These are phyloP conservation scores for Atlantisia rogersi DNA, from an alignment of 2,113 vertebrate species.

Conservation along the genomic window DNA sequence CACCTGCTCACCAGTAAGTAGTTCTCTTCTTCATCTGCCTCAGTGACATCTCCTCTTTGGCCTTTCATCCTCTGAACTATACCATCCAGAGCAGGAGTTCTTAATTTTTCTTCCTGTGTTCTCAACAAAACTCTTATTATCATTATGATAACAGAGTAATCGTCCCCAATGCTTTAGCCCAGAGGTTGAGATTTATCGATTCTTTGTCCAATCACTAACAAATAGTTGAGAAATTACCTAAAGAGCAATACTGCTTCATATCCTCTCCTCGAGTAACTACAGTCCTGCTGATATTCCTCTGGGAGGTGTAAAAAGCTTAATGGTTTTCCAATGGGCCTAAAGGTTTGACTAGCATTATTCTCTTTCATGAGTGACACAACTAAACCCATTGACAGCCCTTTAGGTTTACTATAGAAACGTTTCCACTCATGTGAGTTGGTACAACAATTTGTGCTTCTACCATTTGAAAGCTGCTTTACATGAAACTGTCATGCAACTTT, in stretches of 20 bases:
- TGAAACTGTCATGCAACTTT: neutral
- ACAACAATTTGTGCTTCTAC: neutral
- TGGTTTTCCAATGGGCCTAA: neutral
- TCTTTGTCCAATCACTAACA: neutral
- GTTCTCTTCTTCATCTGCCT: neutral
- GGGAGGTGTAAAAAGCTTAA: neutral
- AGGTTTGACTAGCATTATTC: neutral
- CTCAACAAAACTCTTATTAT: neutral
- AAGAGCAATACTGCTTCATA: neutral
- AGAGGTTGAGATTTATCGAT: neutral
- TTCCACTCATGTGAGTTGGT: neutral
- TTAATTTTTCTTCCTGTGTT: neutral
- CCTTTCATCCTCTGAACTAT: neutral
- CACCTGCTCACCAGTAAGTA: neutral
- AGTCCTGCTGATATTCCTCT: neutral
- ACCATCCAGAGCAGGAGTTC: neutral
- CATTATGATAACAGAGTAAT: neutral
- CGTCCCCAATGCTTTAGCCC: neutral
- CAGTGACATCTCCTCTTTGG: neutral
- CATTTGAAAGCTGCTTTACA: neutral
- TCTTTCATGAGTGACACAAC: neutral
- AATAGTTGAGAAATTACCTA: neutral
- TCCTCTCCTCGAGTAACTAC: neutral
- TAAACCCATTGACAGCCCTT: neutral
- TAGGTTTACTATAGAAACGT: neutral